phyloP scores from a whole-genome alignment of 2,113 vertebrate species.

The Larimichthys polyactis region DNA sequence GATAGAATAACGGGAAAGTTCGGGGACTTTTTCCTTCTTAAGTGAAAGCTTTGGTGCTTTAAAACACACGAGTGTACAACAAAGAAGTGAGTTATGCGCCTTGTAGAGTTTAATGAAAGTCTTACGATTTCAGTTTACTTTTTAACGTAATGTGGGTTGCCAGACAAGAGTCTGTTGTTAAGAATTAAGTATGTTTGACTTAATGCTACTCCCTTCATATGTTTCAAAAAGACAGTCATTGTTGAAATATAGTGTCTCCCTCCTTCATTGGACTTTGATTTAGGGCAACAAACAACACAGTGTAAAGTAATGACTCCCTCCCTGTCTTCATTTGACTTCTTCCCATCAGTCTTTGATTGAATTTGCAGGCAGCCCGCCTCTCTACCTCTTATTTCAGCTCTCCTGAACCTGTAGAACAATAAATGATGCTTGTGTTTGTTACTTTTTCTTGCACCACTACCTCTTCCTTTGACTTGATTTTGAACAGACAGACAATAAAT shows the following conservation, averaged over 20 bases:
- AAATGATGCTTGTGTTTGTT: conserved; percentile 31
- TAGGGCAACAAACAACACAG: conserved; percentile 35
- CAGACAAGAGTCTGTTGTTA: not conserved
- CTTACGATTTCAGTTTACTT: not conserved
- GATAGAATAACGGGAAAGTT: not conserved
- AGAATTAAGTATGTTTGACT: not conserved
- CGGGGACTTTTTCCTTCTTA: not conserved
- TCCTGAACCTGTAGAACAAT: conserved; percentile 31
- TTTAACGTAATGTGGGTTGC: not conserved
- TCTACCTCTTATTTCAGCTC: conserved; percentile 37
- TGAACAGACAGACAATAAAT: conserved; percentile 51
- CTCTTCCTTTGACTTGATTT: conserved; percentile 37
- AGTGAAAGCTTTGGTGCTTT: not conserved
- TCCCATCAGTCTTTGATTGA: conserved; percentile 60
- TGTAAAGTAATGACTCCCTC: conserved; percentile 31
- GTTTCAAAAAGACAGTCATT: not conserved
- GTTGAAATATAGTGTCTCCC: conserved; percentile 7
- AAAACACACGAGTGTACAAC: not conserved
- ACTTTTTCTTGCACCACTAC: not conserved
- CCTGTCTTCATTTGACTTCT: conserved; percentile 52
- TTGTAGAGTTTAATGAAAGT: not conserved
- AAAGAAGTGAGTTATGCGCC: not conserved
- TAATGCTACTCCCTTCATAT: not conserved
- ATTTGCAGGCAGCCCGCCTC: conserved; percentile 32
- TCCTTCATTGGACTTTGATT: conserved; percentile 42